phyloP scores from a whole-genome alignment of 2,888 invertebrate species.

The Apomyelois bistriatella region DNA sequence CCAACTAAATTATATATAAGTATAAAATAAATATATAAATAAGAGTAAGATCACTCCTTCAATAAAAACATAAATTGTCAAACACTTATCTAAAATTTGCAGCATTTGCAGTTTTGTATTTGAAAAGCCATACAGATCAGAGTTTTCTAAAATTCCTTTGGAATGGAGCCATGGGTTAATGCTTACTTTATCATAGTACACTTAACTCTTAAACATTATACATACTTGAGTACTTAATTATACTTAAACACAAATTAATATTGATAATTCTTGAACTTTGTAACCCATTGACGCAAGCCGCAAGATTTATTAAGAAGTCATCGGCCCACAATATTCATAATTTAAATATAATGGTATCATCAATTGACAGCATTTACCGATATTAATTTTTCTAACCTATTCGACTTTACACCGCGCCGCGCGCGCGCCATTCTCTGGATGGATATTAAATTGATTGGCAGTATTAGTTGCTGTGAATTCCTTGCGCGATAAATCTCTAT shows the following conservation, averaged over 20 bases:
- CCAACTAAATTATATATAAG: too few species aligned
- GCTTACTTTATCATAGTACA: too few species aligned
- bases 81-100: too few species aligned
- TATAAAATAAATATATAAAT: too few species aligned
- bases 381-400: background rate
- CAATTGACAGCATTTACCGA: slow-evolving; percentile 1
- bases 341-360: background rate
- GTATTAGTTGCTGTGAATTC: background rate
- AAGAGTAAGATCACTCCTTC: too few species aligned
- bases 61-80: too few species aligned
- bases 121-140: too few species aligned
- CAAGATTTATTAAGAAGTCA: slow-evolving; percentile 1
- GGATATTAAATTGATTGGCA: background rate
- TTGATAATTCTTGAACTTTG: slow-evolving; percentile 4
- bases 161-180: too few species aligned
- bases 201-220: background rate
- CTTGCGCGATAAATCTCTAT: background rate
- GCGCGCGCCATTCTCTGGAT: background rate
- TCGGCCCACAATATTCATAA: background rate
- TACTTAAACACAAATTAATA: slow-evolving; percentile 5
- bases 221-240: background rate
- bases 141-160: too few species aligned
- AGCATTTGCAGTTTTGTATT: too few species aligned
- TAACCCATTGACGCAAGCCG: background rate
- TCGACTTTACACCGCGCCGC: too few species aligned